These are phyloP conservation scores for Ciconia boyciana DNA, from an alignment of 2,113 vertebrate genomes.

Conservation along the genomic window DNA sequence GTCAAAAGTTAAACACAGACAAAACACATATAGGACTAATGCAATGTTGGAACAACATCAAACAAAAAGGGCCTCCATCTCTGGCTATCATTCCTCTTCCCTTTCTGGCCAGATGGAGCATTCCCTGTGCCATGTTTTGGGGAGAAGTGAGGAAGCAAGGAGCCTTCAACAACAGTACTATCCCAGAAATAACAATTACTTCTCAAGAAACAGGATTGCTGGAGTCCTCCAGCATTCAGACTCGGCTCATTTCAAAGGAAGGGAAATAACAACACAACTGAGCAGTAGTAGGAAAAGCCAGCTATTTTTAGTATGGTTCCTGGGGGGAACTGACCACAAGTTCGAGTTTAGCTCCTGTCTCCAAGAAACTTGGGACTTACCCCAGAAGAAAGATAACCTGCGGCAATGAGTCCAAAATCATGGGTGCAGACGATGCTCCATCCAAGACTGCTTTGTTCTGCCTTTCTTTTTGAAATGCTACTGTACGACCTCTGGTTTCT, in stretches of 20 bases:
- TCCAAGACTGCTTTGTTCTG: not conserved
- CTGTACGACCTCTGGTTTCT: not conserved
- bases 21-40: not conserved
- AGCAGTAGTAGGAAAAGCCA: not conserved
- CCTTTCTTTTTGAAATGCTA: not conserved
- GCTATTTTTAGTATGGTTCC: not conserved
- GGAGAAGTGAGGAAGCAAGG: not conserved
- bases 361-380: not conserved
- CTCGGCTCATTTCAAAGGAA: not conserved
- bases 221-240: not conserved
- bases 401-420: not conserved
- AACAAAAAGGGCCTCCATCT: not conserved
- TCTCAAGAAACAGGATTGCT: not conserved
- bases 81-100: not conserved
- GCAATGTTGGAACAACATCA: not conserved
- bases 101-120: not conserved
- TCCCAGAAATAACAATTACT: not conserved
- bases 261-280: not conserved
- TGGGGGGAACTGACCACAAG: not conserved
- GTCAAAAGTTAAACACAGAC: not conserved
- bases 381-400: not conserved
- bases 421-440: not conserved
- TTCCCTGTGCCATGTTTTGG: not conserved
- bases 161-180: not conserved
- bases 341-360: not conserved